These are phyloP conservation scores for Chionis minor DNA, from an alignment of 2,113 vertebrate genomes.

Conservation along the genomic window DNA sequence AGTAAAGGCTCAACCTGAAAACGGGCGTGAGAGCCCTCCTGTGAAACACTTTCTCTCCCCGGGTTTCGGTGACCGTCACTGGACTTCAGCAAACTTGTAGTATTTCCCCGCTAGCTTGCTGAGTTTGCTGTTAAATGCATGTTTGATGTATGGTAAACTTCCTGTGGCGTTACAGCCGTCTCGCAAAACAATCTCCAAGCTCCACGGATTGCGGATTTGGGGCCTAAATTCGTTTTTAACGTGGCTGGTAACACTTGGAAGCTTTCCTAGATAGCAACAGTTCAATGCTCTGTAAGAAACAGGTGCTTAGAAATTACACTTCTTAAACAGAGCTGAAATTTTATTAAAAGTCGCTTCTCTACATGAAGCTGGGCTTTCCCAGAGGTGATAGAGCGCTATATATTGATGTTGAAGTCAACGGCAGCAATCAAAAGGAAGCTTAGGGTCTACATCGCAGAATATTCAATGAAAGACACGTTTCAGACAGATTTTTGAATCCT, in stretches of 20 bases:
- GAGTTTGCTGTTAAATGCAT: background rate
- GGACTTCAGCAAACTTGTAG: background rate
- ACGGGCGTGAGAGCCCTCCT: background rate
- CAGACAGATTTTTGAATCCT: background rate
- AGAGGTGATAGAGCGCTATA: fast-evolving
- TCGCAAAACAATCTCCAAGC: background rate
- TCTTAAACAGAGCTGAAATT: background rate
- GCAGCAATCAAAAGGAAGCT: background rate
- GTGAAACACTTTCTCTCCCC: background rate
- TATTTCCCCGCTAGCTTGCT: background rate
- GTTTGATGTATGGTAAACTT: background rate
- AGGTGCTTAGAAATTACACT: background rate
- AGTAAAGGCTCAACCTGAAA: background rate
- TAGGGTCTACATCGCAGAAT: background rate
- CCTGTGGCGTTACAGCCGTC: background rate
- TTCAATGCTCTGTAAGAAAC: background rate
- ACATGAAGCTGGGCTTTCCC: background rate
- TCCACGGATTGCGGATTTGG: background rate
- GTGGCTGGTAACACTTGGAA: background rate
- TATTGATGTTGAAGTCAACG: background rate
- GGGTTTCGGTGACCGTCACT: background rate
- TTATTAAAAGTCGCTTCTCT: background rate
- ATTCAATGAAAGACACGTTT: background rate
- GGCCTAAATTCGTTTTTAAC: background rate
- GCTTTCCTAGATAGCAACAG: background rate